These are phyloP conservation scores for Allolobophora icterica DNA, from an alignment of 2,888 invertebrate species.

Conservation along the genomic window DNA sequence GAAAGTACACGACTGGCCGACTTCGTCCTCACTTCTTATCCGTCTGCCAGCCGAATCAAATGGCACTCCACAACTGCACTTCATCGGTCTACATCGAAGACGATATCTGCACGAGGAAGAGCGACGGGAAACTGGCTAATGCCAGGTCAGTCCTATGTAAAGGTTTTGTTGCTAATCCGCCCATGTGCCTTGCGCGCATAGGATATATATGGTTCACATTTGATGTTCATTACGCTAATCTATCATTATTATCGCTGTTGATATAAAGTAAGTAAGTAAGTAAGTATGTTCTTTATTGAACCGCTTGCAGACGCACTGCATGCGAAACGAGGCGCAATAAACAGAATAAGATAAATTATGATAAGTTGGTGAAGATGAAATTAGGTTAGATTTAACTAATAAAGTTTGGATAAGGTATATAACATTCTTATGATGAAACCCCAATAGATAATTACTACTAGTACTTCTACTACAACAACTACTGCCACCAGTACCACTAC, in stretches of 20 bases:
- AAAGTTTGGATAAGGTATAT: too few relatives aligned
- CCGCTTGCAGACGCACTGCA: too few relatives aligned
- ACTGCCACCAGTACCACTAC: neutral
- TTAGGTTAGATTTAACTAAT: too few relatives aligned
- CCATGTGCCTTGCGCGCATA: neutral
- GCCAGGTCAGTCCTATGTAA: slow-evolving; percentile 21
- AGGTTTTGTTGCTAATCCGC: neutral
- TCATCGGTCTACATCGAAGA: slow-evolving; percentile 26
- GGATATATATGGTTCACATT: neutral
- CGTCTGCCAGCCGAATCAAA: slow-evolving; percentile 77
- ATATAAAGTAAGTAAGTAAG: too few relatives aligned
- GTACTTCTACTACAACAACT: neutral
- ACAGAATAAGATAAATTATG: too few relatives aligned
- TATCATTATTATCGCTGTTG: too few relatives aligned
- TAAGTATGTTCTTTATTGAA: too few relatives aligned
- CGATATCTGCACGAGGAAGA: slow-evolving; percentile 25
- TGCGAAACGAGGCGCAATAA: too few relatives aligned
- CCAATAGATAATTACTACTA: too few relatives aligned
- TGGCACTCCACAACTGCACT: slow-evolving; percentile 46
- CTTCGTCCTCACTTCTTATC: slow-evolving; percentile 90
- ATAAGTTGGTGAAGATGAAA: too few relatives aligned
- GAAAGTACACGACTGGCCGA: slow-evolving; percentile 89
- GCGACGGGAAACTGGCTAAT: neutral
- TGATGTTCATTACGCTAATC: too few relatives aligned
- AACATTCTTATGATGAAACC: too few relatives aligned